Percentiles rank a stretch among this genome's conserved stretches.
Conservation (phyloP, 2,888 invertebrate species). For the Sphaerophoria rueppellii region DNA sequence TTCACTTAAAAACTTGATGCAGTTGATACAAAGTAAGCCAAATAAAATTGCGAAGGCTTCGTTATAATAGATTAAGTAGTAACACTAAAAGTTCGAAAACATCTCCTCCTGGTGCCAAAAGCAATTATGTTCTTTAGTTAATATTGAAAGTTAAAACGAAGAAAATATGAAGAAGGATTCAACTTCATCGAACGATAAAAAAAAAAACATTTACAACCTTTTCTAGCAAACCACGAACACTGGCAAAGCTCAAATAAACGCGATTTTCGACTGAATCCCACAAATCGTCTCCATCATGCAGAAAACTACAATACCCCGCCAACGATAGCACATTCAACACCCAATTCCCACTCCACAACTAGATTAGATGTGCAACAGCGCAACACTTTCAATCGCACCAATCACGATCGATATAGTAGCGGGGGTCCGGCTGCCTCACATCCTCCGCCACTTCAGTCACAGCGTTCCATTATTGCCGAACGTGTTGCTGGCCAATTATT, state of each 20-base stretch:
- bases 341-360: constrained; percentile 78
- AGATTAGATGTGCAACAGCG: constrained; percentile 82
- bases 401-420: constrained; percentile 82
- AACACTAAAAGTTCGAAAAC: too few relatives aligned
- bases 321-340: constrained; percentile 77
- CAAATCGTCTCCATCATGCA: constrained; percentile 79
- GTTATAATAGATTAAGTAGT: too few relatives aligned
- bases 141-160: constrained; percentile 4
- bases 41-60: too few relatives aligned
- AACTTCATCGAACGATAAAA: constrained; percentile 63
- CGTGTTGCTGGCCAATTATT: constrained; percentile 64
- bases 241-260: constrained; percentile 81
- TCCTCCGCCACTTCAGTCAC: constrained; percentile 60
- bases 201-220: constrained; percentile 64
- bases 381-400: constrained; percentile 82
- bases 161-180: constrained; percentile 36
- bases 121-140: too few relatives aligned
- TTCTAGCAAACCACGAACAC: constrained; percentile 77
- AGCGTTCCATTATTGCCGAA: constrained; percentile 64
- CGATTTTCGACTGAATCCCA: constrained; percentile 78
- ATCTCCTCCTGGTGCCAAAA: too few relatives aligned
- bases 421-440: constrained; percentile 76
- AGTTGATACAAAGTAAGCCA: too few relatives aligned
- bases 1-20: too few relatives aligned
- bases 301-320: constrained; percentile 76